phyloP scores from a whole-genome alignment of 1,140 invertebrate species.

The Dolichoris vasculosae region DNA sequence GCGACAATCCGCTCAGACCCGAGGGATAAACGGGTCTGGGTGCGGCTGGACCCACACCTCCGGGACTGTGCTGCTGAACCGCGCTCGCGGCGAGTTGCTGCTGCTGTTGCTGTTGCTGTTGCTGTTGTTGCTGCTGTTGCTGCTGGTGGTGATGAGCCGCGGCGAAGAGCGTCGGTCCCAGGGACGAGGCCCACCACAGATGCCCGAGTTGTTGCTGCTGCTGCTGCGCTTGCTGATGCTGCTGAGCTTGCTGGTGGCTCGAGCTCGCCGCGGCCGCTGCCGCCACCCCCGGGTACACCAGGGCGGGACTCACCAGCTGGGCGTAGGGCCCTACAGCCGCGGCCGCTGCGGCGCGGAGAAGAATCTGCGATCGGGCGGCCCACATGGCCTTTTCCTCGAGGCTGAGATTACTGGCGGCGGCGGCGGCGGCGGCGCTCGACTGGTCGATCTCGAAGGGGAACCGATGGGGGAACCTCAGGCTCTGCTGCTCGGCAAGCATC shows the following conservation, averaged over 20 bases:
- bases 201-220: conserved; percentile 67
- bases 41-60: conserved; percentile 63
- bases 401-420: conserved; percentile 80
- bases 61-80: conserved; percentile 60
- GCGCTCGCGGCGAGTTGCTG: conserved; percentile 61
- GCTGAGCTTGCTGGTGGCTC: conserved; percentile 61
- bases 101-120: background rate
- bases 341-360: conserved; percentile 80
- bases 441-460: conserved; percentile 83
- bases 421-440: conserved; percentile 71
- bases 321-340: conserved; percentile 76
- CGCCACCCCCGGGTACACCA: conserved; percentile 69
- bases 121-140: conserved; percentile 54
- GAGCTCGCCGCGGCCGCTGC: conserved; percentile 63
- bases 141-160: conserved; percentile 71
- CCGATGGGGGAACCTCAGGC: conserved; percentile 83
- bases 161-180: conserved; percentile 71
- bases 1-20: conserved; percentile 56
- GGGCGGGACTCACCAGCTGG: conserved; percentile 72
- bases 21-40: conserved; percentile 73
- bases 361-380: conserved; percentile 80
- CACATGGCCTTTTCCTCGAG: conserved; percentile 85
- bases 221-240: conserved; percentile 64
- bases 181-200: conserved; percentile 72
- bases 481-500: conserved; percentile 85